phyloP scores from a whole-genome alignment of 2,888 invertebrate genomes.

The Mechanitis mazaeus region DNA sequence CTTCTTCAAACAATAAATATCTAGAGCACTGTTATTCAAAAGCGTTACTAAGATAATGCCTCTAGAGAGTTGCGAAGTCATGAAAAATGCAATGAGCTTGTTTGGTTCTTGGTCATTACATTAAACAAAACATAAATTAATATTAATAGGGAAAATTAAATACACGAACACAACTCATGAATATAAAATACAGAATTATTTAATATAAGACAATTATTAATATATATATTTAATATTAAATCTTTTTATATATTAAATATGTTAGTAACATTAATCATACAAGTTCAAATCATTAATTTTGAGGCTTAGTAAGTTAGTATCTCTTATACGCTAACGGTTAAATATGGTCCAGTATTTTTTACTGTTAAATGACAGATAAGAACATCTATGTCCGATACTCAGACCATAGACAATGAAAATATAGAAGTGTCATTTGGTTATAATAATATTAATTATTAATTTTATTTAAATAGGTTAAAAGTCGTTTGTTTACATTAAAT shows the following conservation, averaged over 20 bases:
- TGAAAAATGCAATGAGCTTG: slow-evolving; percentile 3
- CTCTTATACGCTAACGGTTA: slow-evolving; percentile 46
- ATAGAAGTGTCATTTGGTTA: neutral
- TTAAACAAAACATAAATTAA: neutral
- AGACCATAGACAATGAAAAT: slow-evolving; percentile 2
- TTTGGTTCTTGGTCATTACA: neutral
- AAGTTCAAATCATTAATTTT: slow-evolving; percentile 1
- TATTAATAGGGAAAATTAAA: neutral
- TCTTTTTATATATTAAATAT: neutral
- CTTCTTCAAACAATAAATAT: no score
- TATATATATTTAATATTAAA: no score
- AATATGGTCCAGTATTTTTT: slow-evolving; percentile 49
- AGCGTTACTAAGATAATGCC: neutral
- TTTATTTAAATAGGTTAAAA: neutral
- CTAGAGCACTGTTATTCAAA: neutral
- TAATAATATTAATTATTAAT: neutral
- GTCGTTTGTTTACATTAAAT: neutral
- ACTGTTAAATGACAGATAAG: slow-evolving; percentile 49
- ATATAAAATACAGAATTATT: neutral
- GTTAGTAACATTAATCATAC: neutral
- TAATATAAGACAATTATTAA: no score
- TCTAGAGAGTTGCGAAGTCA: slow-evolving; percentile 2
- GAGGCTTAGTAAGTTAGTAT: neutral
- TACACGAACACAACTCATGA: neutral
- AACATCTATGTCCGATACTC: slow-evolving; percentile 15